phyloP scores from a whole-genome alignment of 2,113 vertebrate genomes.

The Sinocyclocheilus anshuiensis region DNA sequence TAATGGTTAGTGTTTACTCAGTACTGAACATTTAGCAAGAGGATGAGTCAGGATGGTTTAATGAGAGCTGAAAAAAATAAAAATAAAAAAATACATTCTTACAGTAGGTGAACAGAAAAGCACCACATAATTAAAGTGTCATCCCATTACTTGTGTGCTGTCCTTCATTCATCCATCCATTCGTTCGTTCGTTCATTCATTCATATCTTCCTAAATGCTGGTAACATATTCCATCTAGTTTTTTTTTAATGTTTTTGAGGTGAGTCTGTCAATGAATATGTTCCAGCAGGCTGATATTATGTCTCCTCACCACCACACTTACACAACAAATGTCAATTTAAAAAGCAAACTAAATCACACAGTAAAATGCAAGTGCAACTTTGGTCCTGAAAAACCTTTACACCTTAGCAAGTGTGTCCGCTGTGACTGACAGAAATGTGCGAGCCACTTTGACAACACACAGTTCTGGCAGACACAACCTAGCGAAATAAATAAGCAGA shows the following conservation, averaged over 20 bases:
- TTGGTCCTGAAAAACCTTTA: neutral
- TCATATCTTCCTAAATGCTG: neutral
- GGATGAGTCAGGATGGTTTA: neutral
- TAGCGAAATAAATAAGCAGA: constrained; percentile 29
- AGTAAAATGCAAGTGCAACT: neutral
- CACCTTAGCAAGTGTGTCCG: neutral
- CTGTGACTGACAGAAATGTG: constrained; percentile 12
- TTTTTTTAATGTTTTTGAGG: neutral
- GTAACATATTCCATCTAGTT: neutral
- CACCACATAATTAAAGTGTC: no score
- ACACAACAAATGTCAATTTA: neutral
- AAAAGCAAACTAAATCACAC: neutral
- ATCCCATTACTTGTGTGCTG: no score
- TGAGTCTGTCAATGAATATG: neutral
- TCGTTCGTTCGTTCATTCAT: no score
- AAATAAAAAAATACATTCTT: no score
- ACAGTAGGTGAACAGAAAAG: no score
- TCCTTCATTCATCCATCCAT: no score
- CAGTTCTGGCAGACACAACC: neutral
- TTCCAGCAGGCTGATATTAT: neutral
- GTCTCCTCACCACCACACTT: neutral
- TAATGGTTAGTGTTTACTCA: neutral
- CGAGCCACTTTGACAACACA: neutral
- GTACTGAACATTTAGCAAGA: neutral
- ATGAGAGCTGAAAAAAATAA: neutral